Base-by-base conservation (phyloP, 2,113 vertebrate genomes). In the Petaurus breviceps region DNA sequence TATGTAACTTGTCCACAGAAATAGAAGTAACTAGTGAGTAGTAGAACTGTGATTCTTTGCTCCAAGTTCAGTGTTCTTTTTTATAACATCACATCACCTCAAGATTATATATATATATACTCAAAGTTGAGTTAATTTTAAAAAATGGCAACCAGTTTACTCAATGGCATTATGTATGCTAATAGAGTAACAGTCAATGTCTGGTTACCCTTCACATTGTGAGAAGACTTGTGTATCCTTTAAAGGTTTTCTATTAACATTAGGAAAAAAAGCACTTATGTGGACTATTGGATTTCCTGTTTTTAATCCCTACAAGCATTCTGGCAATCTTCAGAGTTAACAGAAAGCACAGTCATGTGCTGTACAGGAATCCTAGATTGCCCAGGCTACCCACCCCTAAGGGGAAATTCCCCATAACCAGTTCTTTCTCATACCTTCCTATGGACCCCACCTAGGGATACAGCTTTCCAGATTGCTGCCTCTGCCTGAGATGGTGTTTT, bases 221-320 rank as follows among this genome's bases (percentile, higher is more conserved):
- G 24, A 92, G 55, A 84, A 84, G 89, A 68, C 51, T 97, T 96
- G 89, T 96, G 8, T 16, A 28, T 94, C 95, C 61, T 96, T 96
- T 90, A 92, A 92, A 93, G 95, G 49, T 89, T 96, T 0, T 46
- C 52, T 95, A 96, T 95, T 95, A 97, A 92, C 57, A 91, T 97
- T 96, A 97, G 97, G 97, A 97, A 98, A 96, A 49, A 98, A 97
- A 95, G 95, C 95, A 97, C 50, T 95, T 97, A 96, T 12, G 52
- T 95, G 84, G 22, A 95, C 97, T 89, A 94, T 92, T 97, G 92
- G 68, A 94, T 98, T 98, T 98, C 96, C 96, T 98, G 93, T 25
- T 98, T 98, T 97, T 96, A 97, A 97, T 93, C 96, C 52, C 94
- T 97, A 96, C 93, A 96, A 98, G 95, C 6, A 31, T 97, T 95